Conservation (phyloP, 2,797 vertebrate species). For the Natrix natrix region DNA sequence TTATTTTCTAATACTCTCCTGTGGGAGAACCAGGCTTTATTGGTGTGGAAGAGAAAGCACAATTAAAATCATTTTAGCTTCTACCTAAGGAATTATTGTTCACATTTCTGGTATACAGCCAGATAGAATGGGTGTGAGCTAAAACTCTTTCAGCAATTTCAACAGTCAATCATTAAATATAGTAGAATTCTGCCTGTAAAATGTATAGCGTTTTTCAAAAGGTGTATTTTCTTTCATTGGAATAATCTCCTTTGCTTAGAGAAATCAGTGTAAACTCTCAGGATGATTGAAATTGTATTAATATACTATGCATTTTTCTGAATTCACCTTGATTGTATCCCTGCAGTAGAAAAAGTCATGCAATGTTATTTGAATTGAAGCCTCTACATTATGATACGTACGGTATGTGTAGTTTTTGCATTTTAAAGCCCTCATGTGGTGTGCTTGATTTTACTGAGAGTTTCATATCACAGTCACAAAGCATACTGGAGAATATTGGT, state of each 20-base stretch:
- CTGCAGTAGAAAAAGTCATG: neutral
- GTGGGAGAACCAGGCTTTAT: neutral
- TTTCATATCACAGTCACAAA: neutral
- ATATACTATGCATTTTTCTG: neutral
- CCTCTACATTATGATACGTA: neutral
- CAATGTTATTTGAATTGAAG: neutral
- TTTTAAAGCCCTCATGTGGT: neutral
- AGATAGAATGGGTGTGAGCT: neutral
- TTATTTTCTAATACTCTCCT: neutral
- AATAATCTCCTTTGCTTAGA: neutral
- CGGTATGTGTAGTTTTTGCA: neutral
- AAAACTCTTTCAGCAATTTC: neutral
- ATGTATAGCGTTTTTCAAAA: neutral
- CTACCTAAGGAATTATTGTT: neutral
- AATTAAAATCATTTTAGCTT: neutral
- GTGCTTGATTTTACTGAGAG: neutral
- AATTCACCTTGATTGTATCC: neutral
- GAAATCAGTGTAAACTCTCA: neutral
- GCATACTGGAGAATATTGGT: neutral
- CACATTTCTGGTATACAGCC: constrained; percentile 1
- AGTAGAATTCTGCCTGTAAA: neutral
- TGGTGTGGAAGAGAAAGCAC: constrained; percentile 9
- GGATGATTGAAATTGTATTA: neutral
- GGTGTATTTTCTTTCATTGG: neutral
- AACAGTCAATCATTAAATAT: neutral